Evolutionary conservation across 2,113 vertebrate species (phyloP).

Genomic region (Emydura subglobosa): DNA sequence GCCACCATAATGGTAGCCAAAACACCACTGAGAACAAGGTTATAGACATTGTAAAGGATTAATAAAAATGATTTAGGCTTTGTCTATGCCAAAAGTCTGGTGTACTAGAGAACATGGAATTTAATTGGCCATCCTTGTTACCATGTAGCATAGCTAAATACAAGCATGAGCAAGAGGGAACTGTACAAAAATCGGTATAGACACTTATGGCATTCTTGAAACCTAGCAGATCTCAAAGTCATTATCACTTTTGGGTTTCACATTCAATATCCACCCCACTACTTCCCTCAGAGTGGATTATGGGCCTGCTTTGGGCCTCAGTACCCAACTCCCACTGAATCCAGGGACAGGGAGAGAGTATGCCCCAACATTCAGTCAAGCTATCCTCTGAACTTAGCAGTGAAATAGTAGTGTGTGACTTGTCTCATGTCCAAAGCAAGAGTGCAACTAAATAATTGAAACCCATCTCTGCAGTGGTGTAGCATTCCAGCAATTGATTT

Average conservation of each 20-base stretch:
- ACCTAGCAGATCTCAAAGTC: not conserved
- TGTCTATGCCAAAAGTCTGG: not conserved
- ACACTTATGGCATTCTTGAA: not conserved
- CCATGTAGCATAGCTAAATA: not conserved
- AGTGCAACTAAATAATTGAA: not conserved
- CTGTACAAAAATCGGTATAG: not conserved
- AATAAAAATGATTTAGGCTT: not conserved
- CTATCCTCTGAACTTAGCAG: not conserved
- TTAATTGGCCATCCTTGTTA: not conserved
- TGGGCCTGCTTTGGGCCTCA: not conserved
- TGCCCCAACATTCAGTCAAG: no score
- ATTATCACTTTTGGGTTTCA: not conserved
- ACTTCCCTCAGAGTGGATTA: not conserved
- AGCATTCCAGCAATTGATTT: not conserved
- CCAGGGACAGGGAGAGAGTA: no score
- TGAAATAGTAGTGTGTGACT: not conserved
- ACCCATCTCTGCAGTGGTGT: not conserved
- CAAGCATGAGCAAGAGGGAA: not conserved
- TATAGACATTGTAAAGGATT: not conserved
- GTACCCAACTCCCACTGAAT: not conserved
- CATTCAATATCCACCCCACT: not conserved
- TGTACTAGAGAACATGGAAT: not conserved
- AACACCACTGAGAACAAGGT: not conserved
- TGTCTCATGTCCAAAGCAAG: not conserved
- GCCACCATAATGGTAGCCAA: not conserved